Conservation (phyloP, 2,113 vertebrate genomes). For the Anoplopoma fimbria region DNA sequence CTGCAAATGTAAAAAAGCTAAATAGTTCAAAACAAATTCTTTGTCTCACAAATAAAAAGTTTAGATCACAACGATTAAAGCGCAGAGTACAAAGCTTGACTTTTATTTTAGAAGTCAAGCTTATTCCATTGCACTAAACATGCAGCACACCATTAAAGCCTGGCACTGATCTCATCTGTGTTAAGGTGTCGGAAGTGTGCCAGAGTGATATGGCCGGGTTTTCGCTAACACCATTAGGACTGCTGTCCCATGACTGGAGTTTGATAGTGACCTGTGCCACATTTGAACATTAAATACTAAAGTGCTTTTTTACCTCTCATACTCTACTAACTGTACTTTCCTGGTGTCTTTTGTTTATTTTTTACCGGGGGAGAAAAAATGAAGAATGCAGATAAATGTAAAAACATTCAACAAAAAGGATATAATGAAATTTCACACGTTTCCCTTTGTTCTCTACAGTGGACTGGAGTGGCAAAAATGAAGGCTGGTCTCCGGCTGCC, state of each 20-base stretch:
- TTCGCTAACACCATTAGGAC: constrained; percentile 87
- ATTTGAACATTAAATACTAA: constrained; percentile 41
- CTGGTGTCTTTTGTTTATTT: too few relatives aligned
- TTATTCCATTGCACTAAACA: neutral
- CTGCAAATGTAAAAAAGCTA: neutral
- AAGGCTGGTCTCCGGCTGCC: neutral
- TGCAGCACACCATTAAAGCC: constrained; percentile 92
- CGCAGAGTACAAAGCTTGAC: too few relatives aligned
- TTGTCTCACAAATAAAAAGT: too few relatives aligned
- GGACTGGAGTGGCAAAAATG: neutral
- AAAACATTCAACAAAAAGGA: neutral
- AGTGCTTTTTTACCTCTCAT: neutral
- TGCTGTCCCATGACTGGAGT: constrained; percentile 86
- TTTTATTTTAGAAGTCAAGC: too few relatives aligned
- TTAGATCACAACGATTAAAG: too few relatives aligned
- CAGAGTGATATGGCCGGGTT: constrained; percentile 84
- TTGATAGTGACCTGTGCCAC: constrained; percentile 90
- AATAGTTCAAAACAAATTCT: too few relatives aligned
- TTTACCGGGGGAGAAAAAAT: too few relatives aligned
- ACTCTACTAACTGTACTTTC: neutral
- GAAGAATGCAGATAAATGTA: too few relatives aligned
- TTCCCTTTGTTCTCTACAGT: neutral
- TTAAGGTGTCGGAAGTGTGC: constrained; percentile 95
- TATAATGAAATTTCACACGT: neutral
- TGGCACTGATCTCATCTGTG: constrained; percentile 81